Evolutionary conservation across 1,140 invertebrate species (phyloP).

Genomic region (Lordiphosa clarofinis): DNA sequence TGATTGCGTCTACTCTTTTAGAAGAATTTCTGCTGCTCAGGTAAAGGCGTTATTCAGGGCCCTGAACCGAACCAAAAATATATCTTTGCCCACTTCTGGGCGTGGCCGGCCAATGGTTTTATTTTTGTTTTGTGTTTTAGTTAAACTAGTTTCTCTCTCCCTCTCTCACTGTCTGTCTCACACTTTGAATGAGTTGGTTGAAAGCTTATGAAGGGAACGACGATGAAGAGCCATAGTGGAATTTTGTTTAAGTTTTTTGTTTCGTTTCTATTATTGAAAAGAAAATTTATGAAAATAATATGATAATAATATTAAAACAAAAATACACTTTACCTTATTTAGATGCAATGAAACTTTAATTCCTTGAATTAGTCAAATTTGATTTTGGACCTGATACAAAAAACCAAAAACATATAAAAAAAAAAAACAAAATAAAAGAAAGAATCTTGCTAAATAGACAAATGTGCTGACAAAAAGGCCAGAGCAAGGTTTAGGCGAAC

Average conservation of each 20-base stretch:
- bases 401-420: conserved; percentile 37
- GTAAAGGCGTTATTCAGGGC: conserved; percentile 59
- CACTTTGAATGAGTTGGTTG: conserved; percentile 8
- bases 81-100: conserved; percentile 24
- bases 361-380: conserved; percentile 79
- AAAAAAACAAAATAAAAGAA: conserved; percentile 22
- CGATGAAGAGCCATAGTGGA: conserved; percentile 64
- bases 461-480: conserved; percentile 40
- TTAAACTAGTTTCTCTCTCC: conserved; percentile 44
- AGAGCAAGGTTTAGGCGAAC: conserved; percentile 10
- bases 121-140: conserved; percentile 58
- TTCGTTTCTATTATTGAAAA: conserved; percentile 75
- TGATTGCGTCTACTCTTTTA: conserved; percentile 66
- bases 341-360: conserved; percentile 79
- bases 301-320: conserved; percentile 64
- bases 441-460: conserved; percentile 63
- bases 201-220: conserved; percentile 4
- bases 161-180: conserved; percentile 13
- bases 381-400: conserved; percentile 74
- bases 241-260: conserved; percentile 78
- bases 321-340: conserved; percentile 73
- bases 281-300: conserved; percentile 69
- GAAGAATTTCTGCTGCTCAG: conserved; percentile 74
- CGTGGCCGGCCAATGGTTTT: conserved; percentile 37
- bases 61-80: conserved; percentile 3